These are phyloP conservation scores for Ifrita kowaldi DNA, from an alignment of 2,113 vertebrate species.

Conservation along the genomic window DNA sequence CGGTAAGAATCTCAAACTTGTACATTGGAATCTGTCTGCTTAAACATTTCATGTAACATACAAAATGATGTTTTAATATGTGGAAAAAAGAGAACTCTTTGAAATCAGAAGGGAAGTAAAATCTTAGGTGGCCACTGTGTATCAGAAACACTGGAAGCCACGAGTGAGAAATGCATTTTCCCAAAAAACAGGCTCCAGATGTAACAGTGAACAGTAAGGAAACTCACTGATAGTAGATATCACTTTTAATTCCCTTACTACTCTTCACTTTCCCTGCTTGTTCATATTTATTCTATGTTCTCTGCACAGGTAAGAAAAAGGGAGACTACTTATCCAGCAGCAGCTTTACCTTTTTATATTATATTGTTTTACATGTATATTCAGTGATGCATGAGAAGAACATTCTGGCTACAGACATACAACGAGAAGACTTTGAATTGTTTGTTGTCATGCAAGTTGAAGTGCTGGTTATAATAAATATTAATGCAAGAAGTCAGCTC, in stretches of 20 bases:
- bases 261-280: neutral
- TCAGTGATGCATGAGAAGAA: neutral
- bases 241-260: neutral
- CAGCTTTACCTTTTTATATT: neutral
- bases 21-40: neutral
- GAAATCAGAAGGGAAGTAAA: neutral
- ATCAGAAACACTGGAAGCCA: neutral
- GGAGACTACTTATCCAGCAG: neutral
- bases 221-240: neutral
- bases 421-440: neutral
- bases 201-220: neutral
- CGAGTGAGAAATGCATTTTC: neutral
- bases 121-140: neutral
- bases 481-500: neutral
- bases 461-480: neutral
- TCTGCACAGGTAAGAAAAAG: neutral
- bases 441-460: neutral
- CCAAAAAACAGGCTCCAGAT: neutral
- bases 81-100: neutral
- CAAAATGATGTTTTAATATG: neutral
- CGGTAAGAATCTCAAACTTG: constrained; percentile 75
- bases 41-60: neutral
- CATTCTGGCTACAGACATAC: neutral
- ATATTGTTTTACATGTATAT: neutral
- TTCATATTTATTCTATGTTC: neutral